A percentile compares a stretch with the other conserved stretches of the same genome.
These are phyloP conservation scores for Leucoraja ocellata DNA, from an alignment of 2,797 vertebrate genomes.

Conservation along the genomic window DNA sequence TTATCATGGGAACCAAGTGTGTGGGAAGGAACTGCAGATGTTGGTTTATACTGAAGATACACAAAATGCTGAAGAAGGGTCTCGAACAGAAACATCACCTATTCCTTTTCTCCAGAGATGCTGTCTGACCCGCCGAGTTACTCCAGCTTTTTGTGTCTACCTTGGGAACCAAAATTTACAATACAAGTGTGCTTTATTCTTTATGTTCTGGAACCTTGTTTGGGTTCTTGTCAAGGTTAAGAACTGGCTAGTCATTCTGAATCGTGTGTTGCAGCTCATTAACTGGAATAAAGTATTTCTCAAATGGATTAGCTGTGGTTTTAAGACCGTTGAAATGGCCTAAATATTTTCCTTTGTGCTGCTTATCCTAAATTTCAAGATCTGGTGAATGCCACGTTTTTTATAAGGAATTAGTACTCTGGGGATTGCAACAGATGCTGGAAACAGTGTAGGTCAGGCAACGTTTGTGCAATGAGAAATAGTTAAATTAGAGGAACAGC, in stretches of 20 bases:
- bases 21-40: too few species aligned
- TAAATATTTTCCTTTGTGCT: not conserved
- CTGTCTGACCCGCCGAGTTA: too few species aligned
- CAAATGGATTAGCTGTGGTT: not conserved
- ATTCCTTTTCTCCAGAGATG: too few species aligned
- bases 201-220: not conserved
- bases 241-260: not conserved
- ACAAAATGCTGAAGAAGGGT: too few species aligned
- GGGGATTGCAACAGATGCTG: too few species aligned
- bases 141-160: too few species aligned
- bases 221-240: not conserved
- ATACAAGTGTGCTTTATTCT: not conserved
- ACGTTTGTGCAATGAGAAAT: too few species aligned
- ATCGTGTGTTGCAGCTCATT: not conserved
- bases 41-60: too few species aligned
- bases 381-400: not conserved
- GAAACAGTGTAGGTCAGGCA: too few species aligned
- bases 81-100: too few species aligned
- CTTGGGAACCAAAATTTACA: not conserved
- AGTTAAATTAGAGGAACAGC: too few species aligned
- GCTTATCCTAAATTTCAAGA: not conserved
- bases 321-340: not conserved
- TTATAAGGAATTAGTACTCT: too few species aligned
- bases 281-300: not conserved
- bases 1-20: not conserved